Base-by-base conservation (phyloP, 2,888 invertebrate genomes). In the Scelioninae gen. 1 region DNA sequence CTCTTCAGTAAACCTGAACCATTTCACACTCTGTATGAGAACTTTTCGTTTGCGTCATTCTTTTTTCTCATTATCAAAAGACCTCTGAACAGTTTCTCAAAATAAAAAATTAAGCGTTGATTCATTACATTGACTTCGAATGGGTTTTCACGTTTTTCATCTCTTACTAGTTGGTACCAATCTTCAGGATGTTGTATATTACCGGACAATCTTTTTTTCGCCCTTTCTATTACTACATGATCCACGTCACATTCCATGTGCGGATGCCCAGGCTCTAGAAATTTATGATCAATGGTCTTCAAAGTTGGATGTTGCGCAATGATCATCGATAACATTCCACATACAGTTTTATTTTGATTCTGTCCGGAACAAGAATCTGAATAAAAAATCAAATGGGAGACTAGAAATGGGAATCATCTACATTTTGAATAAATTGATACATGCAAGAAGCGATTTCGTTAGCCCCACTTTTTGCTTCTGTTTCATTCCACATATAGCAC, bases 401-500 rank as follows among this genome's bases (percentile, higher is more conserved):
- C n/a, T 5, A 43, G 4, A 8, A 88, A 69, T 60, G 86, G 85
- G n/a, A n/a, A n/a, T n/a, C n/a, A 13, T 88, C 68, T 82, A 43
- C 8, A 9, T 8, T 6, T 10, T 43, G 11, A n/a, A 43, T n/a
- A 10, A 43, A 43, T 43, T 43, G 6, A 43, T 9, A 43, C 11
- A 43, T 11, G 77, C 84, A 86, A 45, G 82, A 85, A 43, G 82
- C 86, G 31, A 88, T 87, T 75, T 89, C 81, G 47, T 88, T 87
- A 31, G 83, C 85, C 3, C 87, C 87, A 69, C 87, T 68, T 31
- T 77, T 82, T 47, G 85, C 84, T 23, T 83, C 65, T 10, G 75
- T 80, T 80, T 89, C 87, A 69, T 88, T 83, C 86, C 89, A 89
- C 60, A 60, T 60, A 43, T n/a, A 60, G n/a, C 60, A 60, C 10